These are phyloP conservation scores for Eulemur mongoz DNA, from an alignment of 2,797 vertebrate genomes.

Conservation along the genomic window DNA sequence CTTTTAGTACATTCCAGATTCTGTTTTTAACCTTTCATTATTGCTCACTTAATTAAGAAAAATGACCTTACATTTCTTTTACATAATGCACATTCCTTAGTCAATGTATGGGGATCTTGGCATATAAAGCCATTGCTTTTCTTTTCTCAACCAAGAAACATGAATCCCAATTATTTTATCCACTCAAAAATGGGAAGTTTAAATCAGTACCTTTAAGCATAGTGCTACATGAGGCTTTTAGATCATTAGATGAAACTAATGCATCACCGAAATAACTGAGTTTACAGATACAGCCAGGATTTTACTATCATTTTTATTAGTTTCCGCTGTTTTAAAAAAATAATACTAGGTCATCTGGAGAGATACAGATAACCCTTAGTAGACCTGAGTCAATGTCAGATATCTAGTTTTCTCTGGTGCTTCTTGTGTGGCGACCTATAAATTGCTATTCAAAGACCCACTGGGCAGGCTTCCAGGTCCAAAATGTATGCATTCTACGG, in stretches of 20 bases:
- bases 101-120: slow-evolving; percentile 15
- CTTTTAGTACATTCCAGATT: slow-evolving; percentile 8
- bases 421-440: slow-evolving; percentile 75
- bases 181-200: slow-evolving; percentile 20
- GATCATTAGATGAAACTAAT: slow-evolving; percentile 14
- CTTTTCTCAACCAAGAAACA: slow-evolving; percentile 5
- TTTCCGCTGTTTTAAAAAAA: background rate
- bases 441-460: slow-evolving; percentile 57
- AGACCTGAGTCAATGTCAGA: slow-evolving; percentile 62
- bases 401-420: slow-evolving; percentile 67
- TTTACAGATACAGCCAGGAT: background rate
- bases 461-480: slow-evolving; percentile 67
- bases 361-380: slow-evolving; percentile 44
- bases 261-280: background rate
- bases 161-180: slow-evolving; percentile 30
- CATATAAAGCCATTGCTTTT: background rate
- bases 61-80: background rate
- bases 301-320: background rate
- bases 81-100: background rate
- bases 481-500: slow-evolving; percentile 60
- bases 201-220: slow-evolving; percentile 1
- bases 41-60: slow-evolving; percentile 59
- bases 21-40: slow-evolving; percentile 52
- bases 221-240: background rate
- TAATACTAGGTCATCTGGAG: background rate